Evolutionary conservation across 2,888 invertebrate species (phyloP), one percentile per base, ranked within the genome.

Genomic region (Agapostemon virescens): DNA sequence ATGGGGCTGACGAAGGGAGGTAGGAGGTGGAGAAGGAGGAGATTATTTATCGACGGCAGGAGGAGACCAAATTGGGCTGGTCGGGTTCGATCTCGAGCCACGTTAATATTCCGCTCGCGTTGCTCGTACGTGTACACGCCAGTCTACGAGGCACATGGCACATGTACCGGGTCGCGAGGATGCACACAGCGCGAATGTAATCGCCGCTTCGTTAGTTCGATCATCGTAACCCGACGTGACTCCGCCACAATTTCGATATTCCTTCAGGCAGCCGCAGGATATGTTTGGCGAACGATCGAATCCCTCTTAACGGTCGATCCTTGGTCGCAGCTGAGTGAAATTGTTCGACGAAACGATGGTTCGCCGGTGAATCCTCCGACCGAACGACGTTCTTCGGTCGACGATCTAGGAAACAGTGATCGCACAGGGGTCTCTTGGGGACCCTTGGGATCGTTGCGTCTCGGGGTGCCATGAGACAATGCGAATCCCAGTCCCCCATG

Each of bases 41-140:
- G 52, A 23, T 69, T 52, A 63, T 63, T 63, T 63, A 63, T 63
- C 63, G 63, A 63, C n/a, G 36, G 5, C 30, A 26, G 26, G 69
- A 33, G 80, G 63, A 69, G 55, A 67, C 68, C 66, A 74, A 81
- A 80, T 81, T 77, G 67, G 70, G 63, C 52, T 68, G 63, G 63
- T 61, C 45, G 33, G 36, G 71, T 67, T 74, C 69, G 81, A 80
- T 81, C 81, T 79, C 66, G 81, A 71, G 81, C 74, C 80, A 64
- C 74, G 74, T 80, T 80, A 40, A 74, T 81, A 81, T 80, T 75
- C 81, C 64, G 68, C 26, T 71, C 81, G 42, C 81, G 81, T 75
- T 66, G 75, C 45, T 33, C 52, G 70, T 30, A 75, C 81, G 81
- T 55, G 70, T 69, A 61, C 58, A 20, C 52, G 69, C 38, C 64